Base-by-base conservation (phyloP, 2,888 invertebrate genomes). In the Stegophylla sp. region DNA sequence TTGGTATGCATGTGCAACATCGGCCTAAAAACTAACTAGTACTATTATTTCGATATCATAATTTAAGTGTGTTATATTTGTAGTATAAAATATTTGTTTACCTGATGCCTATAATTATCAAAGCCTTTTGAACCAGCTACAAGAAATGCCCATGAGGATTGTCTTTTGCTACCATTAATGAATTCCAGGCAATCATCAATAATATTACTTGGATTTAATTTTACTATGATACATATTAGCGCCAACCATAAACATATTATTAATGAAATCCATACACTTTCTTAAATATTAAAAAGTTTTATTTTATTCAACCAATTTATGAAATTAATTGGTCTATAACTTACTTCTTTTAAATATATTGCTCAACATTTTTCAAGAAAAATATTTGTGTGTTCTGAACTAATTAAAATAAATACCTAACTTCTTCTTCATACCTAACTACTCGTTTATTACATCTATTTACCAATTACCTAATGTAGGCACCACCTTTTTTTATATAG, bases 21-120 rank as follows among this genome's bases (percentile, higher is more conserved):
- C 81, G 20, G 82, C 69, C 82, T 82, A 64, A 66, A 76, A 59
- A 73, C 69, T 66, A n/a, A n/a, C n/a, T n/a, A n/a, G n/a, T n/a
- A n/a, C n/a, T n/a, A n/a, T n/a, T n/a, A n/a, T n/a, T n/a, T n/a
- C n/a, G n/a, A n/a, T n/a, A n/a, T n/a, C n/a, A 23, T 13, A 15
- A 15, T 20, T 1, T 23, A 20, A 56, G 23, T 23, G 9, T 23
- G 56, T 13, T 7, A 48, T 9, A 51, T n/a, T 26, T 20, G 5
- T 10, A 13, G n/a, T n/a, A n/a, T n/a, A 69, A n/a, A n/a, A 28
- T 9, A n/a, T 72, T 41, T 59, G 9, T 23, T 82, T 84, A 89
- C 89, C 88, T 91, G 90, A 85, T 90, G 90, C 81, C 90, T 85
- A 85, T 90, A 90, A 85, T 90, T 90, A 83, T 85, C 86, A 85